Evolutionary conservation across 2,113 vertebrate species (phyloP), one percentile per base, ranked within the genome.

Genomic region (Lepus timidus): DNA sequence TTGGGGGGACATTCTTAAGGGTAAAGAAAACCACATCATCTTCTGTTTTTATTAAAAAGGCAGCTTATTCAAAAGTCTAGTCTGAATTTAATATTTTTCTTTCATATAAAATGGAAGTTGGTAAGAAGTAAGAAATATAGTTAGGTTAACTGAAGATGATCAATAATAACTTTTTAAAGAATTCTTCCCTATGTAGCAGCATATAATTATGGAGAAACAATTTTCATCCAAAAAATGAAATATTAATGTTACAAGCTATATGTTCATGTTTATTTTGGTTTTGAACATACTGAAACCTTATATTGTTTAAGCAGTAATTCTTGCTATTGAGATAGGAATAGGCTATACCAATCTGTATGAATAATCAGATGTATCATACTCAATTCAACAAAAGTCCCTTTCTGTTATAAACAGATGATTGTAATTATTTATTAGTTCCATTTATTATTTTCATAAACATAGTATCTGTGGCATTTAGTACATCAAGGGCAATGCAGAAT

Each of bases 361-460:
- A 92, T 86, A 68, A 87, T 58, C 25, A 58, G 14, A 58, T 76
- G 83, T 20, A 80, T 96, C 52, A 79, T 16, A 82, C 92, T 96
- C 29, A 92, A 83, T 96, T 73, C 16, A 76, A 81, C 31, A 93
- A 55, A 33, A 75, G 17, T 93, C 68, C 76, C 89, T 90, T 95
- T 64, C 29, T 27, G 44, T 86, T 73, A 87, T 76, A 31, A 91
- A 11, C 13, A 95, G 55, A 51, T 91, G 76, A 75, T 9, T 33
- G 8, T 76, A 91, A 95, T 97, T 87, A 86, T 51, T 82, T 68
- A 94, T 94, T 87, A 96, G 22, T 64, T 96, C 33, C 29, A 22
- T 93, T 96, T 89, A 44, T 78, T 94, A 82, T 3, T 71, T 7
- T 91, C 49, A 64, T 49, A 92, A 65, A 88, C 68, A 81, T 23